These are phyloP conservation scores for Entomyzon cyanotis DNA, from an alignment of 2,113 vertebrate species.

Conservation along the genomic window DNA sequence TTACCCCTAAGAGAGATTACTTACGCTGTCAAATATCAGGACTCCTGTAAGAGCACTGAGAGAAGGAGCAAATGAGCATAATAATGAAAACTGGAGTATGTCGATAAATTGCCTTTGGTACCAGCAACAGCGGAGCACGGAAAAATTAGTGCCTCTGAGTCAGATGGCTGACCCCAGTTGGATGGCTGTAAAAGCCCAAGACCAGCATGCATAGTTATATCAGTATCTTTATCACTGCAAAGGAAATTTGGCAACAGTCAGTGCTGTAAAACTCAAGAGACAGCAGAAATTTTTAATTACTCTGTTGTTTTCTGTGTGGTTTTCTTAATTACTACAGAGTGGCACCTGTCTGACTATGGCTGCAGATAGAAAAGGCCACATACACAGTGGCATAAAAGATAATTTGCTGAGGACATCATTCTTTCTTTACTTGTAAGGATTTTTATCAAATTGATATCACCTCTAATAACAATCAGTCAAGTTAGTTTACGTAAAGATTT, in stretches of 20 bases:
- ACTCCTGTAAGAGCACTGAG: neutral
- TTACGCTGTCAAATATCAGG: neutral
- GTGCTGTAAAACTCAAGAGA: neutral
- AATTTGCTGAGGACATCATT: neutral
- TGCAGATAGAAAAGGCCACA: neutral
- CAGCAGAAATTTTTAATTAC: neutral
- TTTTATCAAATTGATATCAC: neutral
- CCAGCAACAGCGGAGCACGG: neutral
- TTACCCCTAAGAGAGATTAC: neutral
- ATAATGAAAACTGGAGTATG: neutral
- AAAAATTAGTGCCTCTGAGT: constrained; percentile 4
- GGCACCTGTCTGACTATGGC: neutral
- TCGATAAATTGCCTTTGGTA: neutral
- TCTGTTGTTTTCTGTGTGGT: neutral
- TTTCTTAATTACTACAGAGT: neutral
- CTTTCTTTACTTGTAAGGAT: neutral
- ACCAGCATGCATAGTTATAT: neutral
- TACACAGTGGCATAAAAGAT: neutral
- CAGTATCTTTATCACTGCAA: neutral
- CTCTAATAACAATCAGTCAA: neutral
- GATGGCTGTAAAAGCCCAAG: neutral
- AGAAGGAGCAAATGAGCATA: neutral
- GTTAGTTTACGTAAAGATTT: neutral
- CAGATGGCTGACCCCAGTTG: neutral
- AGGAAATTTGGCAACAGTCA: neutral